Conservation (phyloP, 1,140 invertebrate species). For the Zaprionus davidi region DNA sequence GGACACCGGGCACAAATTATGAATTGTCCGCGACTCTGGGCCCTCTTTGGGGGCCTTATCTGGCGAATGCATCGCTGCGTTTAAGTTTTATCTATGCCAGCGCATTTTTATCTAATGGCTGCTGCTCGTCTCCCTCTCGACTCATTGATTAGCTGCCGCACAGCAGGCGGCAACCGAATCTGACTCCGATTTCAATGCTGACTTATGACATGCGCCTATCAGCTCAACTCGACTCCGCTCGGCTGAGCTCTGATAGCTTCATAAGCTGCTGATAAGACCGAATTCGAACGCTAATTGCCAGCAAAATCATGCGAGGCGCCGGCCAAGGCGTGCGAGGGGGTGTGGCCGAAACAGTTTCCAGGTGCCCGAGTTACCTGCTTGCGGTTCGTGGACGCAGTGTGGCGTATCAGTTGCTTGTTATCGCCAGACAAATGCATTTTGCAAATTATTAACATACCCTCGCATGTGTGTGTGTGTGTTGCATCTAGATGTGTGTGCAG, state of each 20-base stretch:
- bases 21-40: conserved; percentile 47
- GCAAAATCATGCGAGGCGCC: conserved; percentile 59
- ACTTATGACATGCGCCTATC: conserved; percentile 71
- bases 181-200: conserved; percentile 70
- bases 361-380: conserved; percentile 35
- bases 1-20: conserved; percentile 53
- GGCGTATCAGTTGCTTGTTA: conserved; percentile 75
- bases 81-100: conserved; percentile 73
- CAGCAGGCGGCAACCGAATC: conserved; percentile 38
- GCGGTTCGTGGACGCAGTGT: not conserved
- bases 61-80: conserved; percentile 62
- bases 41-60: conserved; percentile 50
- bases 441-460: conserved; percentile 79
- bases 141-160: conserved; percentile 63
- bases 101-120: conserved; percentile 74
- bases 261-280: conserved; percentile 66
- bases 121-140: conserved; percentile 52
- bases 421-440: conserved; percentile 82
- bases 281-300: conserved; percentile 65
- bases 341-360: conserved; percentile 43
- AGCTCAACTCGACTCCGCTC: not conserved
- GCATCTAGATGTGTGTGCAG: conserved; percentile 13
- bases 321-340: not conserved
- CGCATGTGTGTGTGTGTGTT: conserved; percentile 5
- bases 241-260: conserved; percentile 62